These are phyloP conservation scores for Hyperoodon ampullatus DNA, from an alignment of 2,113 vertebrate genomes.

Conservation along the genomic window DNA sequence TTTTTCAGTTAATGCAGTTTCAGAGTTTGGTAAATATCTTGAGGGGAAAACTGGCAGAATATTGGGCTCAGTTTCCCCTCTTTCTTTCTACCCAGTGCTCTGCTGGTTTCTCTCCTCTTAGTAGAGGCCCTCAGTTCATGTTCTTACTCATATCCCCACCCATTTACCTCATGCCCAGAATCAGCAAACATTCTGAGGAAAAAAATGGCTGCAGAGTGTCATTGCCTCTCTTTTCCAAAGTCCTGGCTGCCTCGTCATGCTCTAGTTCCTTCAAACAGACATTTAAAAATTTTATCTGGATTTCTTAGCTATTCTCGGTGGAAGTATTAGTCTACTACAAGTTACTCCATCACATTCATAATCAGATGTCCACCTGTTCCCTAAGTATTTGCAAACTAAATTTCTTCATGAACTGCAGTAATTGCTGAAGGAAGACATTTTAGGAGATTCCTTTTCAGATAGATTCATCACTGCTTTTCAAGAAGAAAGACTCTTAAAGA, in stretches of 20 bases:
- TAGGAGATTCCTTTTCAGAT: not conserved
- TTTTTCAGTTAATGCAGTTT: not conserved
- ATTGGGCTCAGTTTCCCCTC: not conserved
- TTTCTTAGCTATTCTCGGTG: not conserved
- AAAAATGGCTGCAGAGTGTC: not conserved
- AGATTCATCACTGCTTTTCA: not conserved
- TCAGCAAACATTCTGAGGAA: not conserved
- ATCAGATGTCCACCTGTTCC: not conserved
- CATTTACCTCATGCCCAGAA: not conserved
- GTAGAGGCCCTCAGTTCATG: not conserved
- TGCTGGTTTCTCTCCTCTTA: not conserved
- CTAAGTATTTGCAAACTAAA: not conserved
- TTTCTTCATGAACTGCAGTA: not conserved
- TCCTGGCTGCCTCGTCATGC: not conserved
- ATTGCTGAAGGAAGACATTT: not conserved
- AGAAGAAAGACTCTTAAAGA: not conserved
- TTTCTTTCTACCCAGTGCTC: not conserved
- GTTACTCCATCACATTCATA: not conserved
- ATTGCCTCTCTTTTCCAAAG: not conserved
- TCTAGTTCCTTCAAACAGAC: not conserved
- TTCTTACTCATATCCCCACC: not conserved
- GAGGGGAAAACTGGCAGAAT: not conserved
- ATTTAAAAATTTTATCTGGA: not conserved
- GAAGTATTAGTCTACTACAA: not conserved
- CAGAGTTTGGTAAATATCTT: not conserved